A percentile compares a stretch with the other conserved stretches of the same genome.
Evolutionary conservation across 2,113 vertebrate genomes (phyloP).

Genomic region (Chroicocephalus ridibundus): DNA sequence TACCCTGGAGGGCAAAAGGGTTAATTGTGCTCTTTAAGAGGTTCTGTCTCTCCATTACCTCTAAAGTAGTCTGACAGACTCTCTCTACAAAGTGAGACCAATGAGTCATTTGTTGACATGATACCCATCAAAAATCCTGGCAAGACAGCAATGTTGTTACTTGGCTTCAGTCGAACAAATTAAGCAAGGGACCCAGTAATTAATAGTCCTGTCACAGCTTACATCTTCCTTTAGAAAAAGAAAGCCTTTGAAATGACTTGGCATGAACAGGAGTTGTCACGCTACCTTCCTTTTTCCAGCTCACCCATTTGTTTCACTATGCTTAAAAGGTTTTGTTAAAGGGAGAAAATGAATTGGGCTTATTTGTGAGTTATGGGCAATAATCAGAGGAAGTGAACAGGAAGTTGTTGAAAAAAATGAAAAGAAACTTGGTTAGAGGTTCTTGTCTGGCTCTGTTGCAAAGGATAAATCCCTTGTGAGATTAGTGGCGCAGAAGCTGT

Average conservation of each 20-base stretch:
- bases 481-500: not conserved
- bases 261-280: not conserved
- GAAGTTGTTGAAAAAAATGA: not conserved
- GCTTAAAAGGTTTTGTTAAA: not conserved
- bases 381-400: not conserved
- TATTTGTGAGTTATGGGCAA: not conserved
- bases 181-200: not conserved
- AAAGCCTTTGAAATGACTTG: not conserved
- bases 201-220: not conserved
- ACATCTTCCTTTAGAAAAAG: not conserved
- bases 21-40: not conserved
- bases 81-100: not conserved
- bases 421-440: not conserved
- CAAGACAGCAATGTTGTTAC: not conserved
- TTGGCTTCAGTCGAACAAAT: not conserved
- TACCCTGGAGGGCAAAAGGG: not conserved
- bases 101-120: not conserved
- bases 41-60: not conserved
- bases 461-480: not conserved
- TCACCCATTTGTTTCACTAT: not conserved
- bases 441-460: not conserved
- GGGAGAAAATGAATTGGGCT: not conserved
- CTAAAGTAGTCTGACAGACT: not conserved
- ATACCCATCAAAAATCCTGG: not conserved
- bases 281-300: not conserved